Evolutionary conservation across 2,797 vertebrate species (phyloP).

Genomic region (Nannoperca australis): DNA sequence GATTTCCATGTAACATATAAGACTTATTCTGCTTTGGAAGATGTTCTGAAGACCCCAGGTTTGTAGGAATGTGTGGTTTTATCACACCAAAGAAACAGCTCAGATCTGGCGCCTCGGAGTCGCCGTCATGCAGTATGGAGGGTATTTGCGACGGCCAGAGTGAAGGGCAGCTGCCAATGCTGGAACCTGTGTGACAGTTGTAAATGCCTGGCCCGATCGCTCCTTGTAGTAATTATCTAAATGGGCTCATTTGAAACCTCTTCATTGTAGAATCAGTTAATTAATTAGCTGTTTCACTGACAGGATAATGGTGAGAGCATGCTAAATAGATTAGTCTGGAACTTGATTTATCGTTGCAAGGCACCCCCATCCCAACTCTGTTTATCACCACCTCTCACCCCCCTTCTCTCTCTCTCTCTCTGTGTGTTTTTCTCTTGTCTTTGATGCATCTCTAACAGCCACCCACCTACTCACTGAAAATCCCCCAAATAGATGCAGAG

Average conservation of each 20-base stretch:
- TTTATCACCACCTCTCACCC: constrained; percentile 80
- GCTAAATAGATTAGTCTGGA: constrained; percentile 95
- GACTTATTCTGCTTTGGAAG: not conserved
- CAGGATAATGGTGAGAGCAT: constrained; percentile 95
- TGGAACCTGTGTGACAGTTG: constrained; percentile 84
- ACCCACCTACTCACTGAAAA: constrained; percentile 64
- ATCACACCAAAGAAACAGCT: not conserved
- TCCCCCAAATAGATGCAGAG: constrained; percentile 54
- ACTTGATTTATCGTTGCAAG: constrained; percentile 93
- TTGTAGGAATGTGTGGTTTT: not conserved
- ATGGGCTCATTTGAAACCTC: constrained; percentile 98
- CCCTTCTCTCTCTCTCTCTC: constrained; percentile 51
- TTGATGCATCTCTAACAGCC: constrained; percentile 71
- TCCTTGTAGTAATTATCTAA: constrained; percentile 98
- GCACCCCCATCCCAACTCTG: constrained; percentile 77
- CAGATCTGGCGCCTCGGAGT: constrained; percentile 8
- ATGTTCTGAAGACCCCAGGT: not conserved
- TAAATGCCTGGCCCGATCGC: constrained; percentile 94
- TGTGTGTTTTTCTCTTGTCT: constrained; percentile 74
- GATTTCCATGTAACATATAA: not conserved
- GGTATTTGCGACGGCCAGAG: constrained; percentile 32
- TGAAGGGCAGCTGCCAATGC: constrained; percentile 83
- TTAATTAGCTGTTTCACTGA: constrained; percentile 99
- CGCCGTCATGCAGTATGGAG: not conserved
- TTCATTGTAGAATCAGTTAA: constrained; percentile 99